These are phyloP conservation scores for Cydia amplana DNA, from an alignment of 1,140 invertebrate species.

Conservation along the genomic window DNA sequence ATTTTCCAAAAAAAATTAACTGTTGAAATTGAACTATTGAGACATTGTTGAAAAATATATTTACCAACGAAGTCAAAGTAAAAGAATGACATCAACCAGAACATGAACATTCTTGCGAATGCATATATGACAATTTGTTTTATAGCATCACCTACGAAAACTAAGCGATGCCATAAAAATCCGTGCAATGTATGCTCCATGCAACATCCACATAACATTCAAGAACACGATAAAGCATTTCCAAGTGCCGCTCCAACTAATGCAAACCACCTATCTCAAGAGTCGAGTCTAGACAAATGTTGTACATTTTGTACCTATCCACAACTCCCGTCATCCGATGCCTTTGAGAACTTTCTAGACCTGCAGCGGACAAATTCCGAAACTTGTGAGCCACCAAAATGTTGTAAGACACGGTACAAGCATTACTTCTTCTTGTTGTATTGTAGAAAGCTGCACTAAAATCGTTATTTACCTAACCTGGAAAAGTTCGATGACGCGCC, in stretches of 20 bases:
- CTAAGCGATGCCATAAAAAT: constrained; percentile 9
- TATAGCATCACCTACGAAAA: neutral
- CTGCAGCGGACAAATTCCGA: constrained; percentile 47
- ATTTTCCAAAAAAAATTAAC: too few species aligned
- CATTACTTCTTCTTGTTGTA: neutral
- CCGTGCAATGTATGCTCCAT: neutral
- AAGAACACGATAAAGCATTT: constrained; percentile 39
- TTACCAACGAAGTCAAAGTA: neutral
- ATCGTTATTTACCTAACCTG: constrained; percentile 3
- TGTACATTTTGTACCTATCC: constrained; percentile 51
- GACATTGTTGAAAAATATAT: too few species aligned
- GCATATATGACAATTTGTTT: neutral
- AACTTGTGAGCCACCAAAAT: constrained; percentile 22
- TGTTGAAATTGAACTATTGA: too few species aligned
- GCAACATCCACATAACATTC: constrained; percentile 4
- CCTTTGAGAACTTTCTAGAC: constrained; percentile 58
- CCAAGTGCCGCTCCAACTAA: constrained; percentile 45
- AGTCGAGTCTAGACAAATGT: constrained; percentile 52
- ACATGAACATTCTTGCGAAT: neutral
- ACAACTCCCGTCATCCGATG: constrained; percentile 39
- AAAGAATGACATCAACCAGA: neutral
- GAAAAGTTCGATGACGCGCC: neutral
- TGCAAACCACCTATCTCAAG: constrained; percentile 44
- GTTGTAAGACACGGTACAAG: neutral
- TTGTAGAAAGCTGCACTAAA: neutral